A percentile compares a stretch with the other conserved stretches of the same genome.
phyloP scores from a whole-genome alignment of 2,888 invertebrate genomes.

The Cynaeus angustus region DNA sequence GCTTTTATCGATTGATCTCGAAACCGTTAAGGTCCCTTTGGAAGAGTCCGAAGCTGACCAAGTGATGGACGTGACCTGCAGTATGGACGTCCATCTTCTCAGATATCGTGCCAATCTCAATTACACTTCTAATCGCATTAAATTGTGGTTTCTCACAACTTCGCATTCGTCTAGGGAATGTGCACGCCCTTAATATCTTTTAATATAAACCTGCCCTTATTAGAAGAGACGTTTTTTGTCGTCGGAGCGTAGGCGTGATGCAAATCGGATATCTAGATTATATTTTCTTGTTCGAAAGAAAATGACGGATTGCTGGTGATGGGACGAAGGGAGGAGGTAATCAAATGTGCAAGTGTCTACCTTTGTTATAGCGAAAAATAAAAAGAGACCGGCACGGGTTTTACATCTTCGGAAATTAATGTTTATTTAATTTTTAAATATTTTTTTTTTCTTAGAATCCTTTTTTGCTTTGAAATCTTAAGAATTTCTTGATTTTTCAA shows the following conservation, averaged over 20 bases:
- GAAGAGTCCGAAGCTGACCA: slow-evolving; percentile 47
- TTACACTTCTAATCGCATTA: slow-evolving; percentile 53
- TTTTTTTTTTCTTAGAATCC: too few species aligned
- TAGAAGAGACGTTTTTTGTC: slow-evolving; percentile 8
- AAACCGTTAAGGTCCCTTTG: slow-evolving; percentile 51
- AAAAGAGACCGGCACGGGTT: slow-evolving; percentile 3
- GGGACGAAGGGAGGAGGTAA: slow-evolving; percentile 33
- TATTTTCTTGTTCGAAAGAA: slow-evolving; percentile 36
- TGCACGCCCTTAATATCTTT: slow-evolving; percentile 9
- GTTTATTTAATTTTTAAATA: too few species aligned
- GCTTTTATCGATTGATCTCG: slow-evolving; percentile 52
- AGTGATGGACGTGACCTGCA: slow-evolving; percentile 54
- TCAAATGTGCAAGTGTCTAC: slow-evolving; percentile 38
- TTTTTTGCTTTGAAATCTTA: too few species aligned
- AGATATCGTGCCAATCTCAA: slow-evolving; percentile 55
- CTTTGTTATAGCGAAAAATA: slow-evolving; percentile 34
- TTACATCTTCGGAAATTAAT: too few species aligned
- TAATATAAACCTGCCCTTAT: slow-evolving; percentile 15
- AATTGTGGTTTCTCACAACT: slow-evolving; percentile 41
- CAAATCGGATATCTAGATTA: slow-evolving; percentile 41
- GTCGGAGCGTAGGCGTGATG: slow-evolving; percentile 17
- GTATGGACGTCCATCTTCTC: slow-evolving; percentile 42
- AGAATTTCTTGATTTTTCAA: too few species aligned
- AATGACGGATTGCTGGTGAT: slow-evolving; percentile 42
- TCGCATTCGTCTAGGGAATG: neutral